Evolutionary conservation across 2,797 vertebrate genomes (phyloP), one percentile per base, ranked within the genome.

Genomic region (Esox lucius): DNA sequence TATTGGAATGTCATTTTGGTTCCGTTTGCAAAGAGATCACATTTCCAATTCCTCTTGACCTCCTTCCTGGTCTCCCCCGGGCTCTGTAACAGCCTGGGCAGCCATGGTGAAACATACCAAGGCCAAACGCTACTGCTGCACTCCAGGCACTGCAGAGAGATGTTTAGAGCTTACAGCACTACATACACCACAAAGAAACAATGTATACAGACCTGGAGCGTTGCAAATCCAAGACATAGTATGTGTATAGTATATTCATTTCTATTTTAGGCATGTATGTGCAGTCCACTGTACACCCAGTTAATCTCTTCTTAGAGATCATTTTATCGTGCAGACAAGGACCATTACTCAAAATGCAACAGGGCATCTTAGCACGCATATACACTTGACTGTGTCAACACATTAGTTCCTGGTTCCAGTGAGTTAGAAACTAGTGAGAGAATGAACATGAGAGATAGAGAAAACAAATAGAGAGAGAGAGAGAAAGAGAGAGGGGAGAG

Each of bases 1-100:
- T 90, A 89, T 88, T 89, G 87, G 85, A 91, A 89, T 82, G 88
- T 82, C 85, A 85, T 90, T 85, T 88, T 77, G 76, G 74, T 84
- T 46, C 76, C 80, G 85, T 87, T 90, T 86, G 71, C 73, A 83
- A 80, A 56, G 76, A 77, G 81, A 89, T 90, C 84, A 86, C 73
- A 88, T 91, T 87, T 86, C 84, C 86, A 86, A 85, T 86, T 84
- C 81, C 75, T 81, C 84, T 82, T 84, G 89, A 90, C 69, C 3
- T 78, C 79, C 66, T 53, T 75, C 71, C 69, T 68, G 68, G 74
- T 59, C 70, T 82, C 71, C 84, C 85, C 70, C 31, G 61, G 86
- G 83, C 84, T 81, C 78, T 4, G 26, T 71, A 70, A 78, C 76
- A 85, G 87, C 82, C 87, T 70, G 72, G 82, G 84, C 84, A 78